Percentiles rank a stretch among this genome's conserved stretches.
Evolutionary conservation across 2,797 vertebrate genomes (phyloP).

Genomic region (Mastacembelus armatus): DNA sequence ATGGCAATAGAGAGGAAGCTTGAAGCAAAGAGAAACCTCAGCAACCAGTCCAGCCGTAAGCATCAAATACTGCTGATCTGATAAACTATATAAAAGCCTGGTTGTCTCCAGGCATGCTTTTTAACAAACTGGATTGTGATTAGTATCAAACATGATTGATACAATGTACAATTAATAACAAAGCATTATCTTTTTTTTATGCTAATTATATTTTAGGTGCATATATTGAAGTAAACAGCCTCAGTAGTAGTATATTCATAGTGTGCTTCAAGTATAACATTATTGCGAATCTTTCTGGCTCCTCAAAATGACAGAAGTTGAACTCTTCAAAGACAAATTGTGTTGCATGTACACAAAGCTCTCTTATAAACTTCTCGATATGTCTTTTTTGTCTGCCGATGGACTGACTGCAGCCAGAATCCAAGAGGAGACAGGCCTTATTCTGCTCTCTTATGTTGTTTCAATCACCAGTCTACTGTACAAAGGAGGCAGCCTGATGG

Average conservation of each 20-base stretch:
- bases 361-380: constrained; percentile 72
- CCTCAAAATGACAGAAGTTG: constrained; percentile 53
- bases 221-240: constrained; percentile 26
- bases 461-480: constrained; percentile 75
- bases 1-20: constrained; percentile 65
- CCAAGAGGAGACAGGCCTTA: constrained; percentile 72
- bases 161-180: constrained; percentile 38
- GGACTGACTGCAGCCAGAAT: constrained; percentile 71
- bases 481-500: constrained; percentile 79
- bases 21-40: constrained; percentile 73
- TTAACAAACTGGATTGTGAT: constrained; percentile 59
- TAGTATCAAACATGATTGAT: constrained; percentile 39
- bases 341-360: constrained; percentile 68
- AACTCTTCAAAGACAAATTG: constrained; percentile 76
- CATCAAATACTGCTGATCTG: constrained; percentile 72
- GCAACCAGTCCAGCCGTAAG: constrained; percentile 71
- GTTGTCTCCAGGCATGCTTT: constrained; percentile 40
- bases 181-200: background rate
- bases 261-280: constrained; percentile 27
- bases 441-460: constrained; percentile 74
- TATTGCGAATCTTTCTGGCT: constrained; percentile 41
- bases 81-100: constrained; percentile 57
- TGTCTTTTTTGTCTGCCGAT: constrained; percentile 55
- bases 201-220: constrained; percentile 8
- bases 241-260: background rate